Percentiles rank a stretch among this genome's conserved stretches.
Evolutionary conservation across 2,888 invertebrate genomes (phyloP).

Genomic region (Schrankia costaestrigalis): DNA sequence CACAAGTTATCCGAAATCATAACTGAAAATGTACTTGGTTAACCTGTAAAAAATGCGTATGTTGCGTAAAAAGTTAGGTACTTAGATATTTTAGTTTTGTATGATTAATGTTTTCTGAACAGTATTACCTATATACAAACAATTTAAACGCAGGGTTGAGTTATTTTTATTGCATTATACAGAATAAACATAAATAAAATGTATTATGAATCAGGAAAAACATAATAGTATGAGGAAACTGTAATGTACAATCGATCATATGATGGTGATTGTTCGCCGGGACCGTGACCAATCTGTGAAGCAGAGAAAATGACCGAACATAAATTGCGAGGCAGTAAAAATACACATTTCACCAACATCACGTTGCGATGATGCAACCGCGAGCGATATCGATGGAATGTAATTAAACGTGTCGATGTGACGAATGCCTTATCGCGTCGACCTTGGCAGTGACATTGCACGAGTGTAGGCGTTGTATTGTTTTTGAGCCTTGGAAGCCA

Average conservation of each 20-base stretch:
- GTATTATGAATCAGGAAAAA: neutral
- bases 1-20: too few relatives aligned
- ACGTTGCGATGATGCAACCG: conserved; percentile 65
- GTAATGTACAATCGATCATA: conserved; percentile 17
- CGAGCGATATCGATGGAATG: conserved; percentile 66
- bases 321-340: conserved; percentile 31
- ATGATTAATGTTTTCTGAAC: too few relatives aligned
- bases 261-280: conserved; percentile 24
- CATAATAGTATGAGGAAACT: conserved; percentile 8
- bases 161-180: too few relatives aligned
- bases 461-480: conserved; percentile 21
- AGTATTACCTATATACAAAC: too few relatives aligned
- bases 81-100: too few relatives aligned
- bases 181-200: too few relatives aligned
- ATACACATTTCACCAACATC: conserved; percentile 42
- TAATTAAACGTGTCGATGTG: conserved; percentile 68
- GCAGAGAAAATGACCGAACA: conserved; percentile 33
- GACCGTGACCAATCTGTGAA: conserved; percentile 32
- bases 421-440: conserved; percentile 63
- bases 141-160: too few relatives aligned
- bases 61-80: too few relatives aligned
- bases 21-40: too few relatives aligned
- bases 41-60: too few relatives aligned
- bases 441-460: conserved; percentile 74
- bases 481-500: conserved; percentile 17